These are phyloP conservation scores for Peromyscus eremicus DNA, from an alignment of 2,797 vertebrate genomes.

Conservation along the genomic window DNA sequence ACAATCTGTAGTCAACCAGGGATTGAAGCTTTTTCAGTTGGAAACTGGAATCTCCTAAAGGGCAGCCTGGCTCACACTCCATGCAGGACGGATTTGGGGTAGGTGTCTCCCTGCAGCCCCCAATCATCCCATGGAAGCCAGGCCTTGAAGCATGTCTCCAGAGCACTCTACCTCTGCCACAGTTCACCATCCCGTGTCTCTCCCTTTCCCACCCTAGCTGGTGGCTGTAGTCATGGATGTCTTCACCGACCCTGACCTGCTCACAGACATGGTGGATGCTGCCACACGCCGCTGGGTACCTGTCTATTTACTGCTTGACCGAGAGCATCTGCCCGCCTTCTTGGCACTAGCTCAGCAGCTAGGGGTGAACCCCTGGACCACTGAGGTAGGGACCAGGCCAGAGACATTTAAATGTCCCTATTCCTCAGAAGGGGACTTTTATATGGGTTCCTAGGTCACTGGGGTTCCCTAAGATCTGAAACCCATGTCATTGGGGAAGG, in stretches of 20 bases:
- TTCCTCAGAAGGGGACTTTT: neutral
- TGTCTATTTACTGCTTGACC: constrained; percentile 93
- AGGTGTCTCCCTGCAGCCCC: neutral
- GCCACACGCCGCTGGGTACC: constrained; percentile 89
- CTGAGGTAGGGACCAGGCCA: constrained; percentile 75
- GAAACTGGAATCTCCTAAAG: fast-evolving
- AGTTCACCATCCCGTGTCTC: fast-evolving
- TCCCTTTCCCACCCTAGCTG: constrained; percentile 86
- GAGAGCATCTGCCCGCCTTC: constrained; percentile 81
- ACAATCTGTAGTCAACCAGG: fast-evolving
- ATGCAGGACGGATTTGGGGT: neutral
- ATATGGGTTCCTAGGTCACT: neutral
- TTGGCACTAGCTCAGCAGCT: constrained; percentile 85
- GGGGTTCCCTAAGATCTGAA: neutral
- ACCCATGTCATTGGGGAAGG: fast-evolving
- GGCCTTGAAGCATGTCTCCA: no score
- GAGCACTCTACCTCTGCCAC: neutral
- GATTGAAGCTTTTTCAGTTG: neutral
- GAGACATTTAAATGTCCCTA: neutral
- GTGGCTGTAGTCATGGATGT: constrained; percentile 93
- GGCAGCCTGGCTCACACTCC: no score
- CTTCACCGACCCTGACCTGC: constrained; percentile 92
- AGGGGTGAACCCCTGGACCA: constrained; percentile 89
- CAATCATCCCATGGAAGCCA: neutral
- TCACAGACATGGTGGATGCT: constrained; percentile 89